phyloP scores from a whole-genome alignment of 2,113 vertebrate genomes.

The Dipodomys merriami region DNA sequence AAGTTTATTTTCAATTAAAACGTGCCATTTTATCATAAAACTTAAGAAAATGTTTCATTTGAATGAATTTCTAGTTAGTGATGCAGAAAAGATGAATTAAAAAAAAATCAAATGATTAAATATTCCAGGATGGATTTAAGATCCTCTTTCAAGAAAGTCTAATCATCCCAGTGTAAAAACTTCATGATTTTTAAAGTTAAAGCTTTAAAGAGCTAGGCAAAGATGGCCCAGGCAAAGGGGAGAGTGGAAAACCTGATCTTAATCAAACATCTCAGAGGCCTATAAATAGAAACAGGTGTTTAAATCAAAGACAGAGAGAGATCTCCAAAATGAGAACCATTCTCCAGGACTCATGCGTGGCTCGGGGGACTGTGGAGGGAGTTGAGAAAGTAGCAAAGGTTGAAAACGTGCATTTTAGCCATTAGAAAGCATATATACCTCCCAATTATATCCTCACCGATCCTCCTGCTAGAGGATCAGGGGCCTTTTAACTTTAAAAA shows the following conservation, averaged over 20 bases:
- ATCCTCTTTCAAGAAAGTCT: conserved; percentile 64
- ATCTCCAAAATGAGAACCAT: conserved; percentile 65
- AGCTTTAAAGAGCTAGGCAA: conserved; percentile 69
- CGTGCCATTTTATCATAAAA: neutral
- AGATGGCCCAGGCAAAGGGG: conserved; percentile 49
- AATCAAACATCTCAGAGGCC: conserved; percentile 72
- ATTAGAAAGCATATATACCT: conserved; percentile 27
- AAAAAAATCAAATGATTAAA: conserved; percentile 49
- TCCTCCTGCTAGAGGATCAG: conserved; percentile 23
- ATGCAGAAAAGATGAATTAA: neutral
- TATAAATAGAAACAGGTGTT: conserved; percentile 79
- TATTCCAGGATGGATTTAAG: conserved; percentile 54
- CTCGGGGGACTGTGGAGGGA: conserved; percentile 55
- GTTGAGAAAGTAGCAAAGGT: conserved; percentile 73
- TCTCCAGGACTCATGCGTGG: conserved; percentile 20
- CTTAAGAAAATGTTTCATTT: conserved; percentile 26
- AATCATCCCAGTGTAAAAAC: conserved; percentile 67
- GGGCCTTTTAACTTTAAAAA: conserved; percentile 3
- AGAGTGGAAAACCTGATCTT: conserved; percentile 69
- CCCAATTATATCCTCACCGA: neutral
- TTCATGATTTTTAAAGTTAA: conserved; percentile 62
- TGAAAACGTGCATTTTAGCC: conserved; percentile 47
- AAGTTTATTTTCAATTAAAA: conserved; percentile 45
- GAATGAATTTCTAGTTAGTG: conserved; percentile 21
- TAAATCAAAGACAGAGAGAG: conserved; percentile 69